Evolutionary conservation across 2,888 invertebrate genomes (phyloP), one percentile per base, ranked within the genome.

Genomic region (Carcina quercana): DNA sequence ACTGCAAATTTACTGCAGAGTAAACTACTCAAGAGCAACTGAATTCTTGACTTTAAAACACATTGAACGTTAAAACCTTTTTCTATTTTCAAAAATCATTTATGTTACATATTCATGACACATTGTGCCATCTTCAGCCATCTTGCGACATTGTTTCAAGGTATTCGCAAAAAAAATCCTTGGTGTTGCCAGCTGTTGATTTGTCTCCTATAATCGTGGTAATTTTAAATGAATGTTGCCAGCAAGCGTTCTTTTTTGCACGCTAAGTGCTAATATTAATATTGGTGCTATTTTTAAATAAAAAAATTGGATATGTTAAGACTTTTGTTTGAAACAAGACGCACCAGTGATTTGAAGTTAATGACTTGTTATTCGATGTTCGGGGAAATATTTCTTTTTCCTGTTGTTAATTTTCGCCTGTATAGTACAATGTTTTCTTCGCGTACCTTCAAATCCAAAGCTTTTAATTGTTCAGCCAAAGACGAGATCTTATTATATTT

Each of bases 231-330:
- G 36, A 58, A 56, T 61, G 59, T 62, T 61, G 58, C 58, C 58
- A 63, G 57, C 55, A 47, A 50, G 59, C 47, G 51, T 49, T 58
- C 45, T 50, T 55, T 45, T 43, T 51, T 58, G 58, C 53, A 56
- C 55, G 44, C 58, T 50, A 63, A 60, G 65, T 69, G 68, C 74
- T 75, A 62, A 73, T 73, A 73, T 75, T 70, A 64, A 68, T 37
- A 72, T 79, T 80, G 82, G 80, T 82, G 80, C 82, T 82, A 82
- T 78, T 78, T 72, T 74, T 29, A 20, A 27, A 8, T 2, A 50
- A 48, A 43, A 50, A 62, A 52, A 53, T 51, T 55, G 58, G 59
- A 60, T 62, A 63, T 58, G 51, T 55, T 63, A 30, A 21, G 22
- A 37, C 31, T 33, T 35, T 33, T 24, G 24, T 37, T 37, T 25